Evolutionary conservation across 2,113 vertebrate genomes (phyloP).

Genomic region (Mesitornis unicolor): DNA sequence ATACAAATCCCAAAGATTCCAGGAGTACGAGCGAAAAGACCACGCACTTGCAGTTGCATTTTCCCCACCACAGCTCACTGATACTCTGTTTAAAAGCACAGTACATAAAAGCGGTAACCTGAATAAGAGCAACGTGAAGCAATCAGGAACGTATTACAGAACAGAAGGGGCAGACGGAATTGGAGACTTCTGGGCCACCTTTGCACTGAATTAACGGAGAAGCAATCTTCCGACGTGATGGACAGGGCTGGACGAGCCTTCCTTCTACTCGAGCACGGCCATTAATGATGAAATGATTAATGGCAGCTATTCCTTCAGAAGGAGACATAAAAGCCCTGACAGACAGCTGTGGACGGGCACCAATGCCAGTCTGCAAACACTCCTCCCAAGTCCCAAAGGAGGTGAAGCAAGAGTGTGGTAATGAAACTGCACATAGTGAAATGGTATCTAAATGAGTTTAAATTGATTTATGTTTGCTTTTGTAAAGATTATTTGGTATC

Average conservation of each 20-base stretch:
- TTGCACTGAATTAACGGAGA: slow-evolving; percentile 23
- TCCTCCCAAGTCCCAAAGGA: slow-evolving; percentile 67
- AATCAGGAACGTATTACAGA: not conserved
- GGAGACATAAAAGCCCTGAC: slow-evolving; percentile 62
- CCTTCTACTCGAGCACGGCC: not conserved
- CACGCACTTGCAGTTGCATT: not conserved
- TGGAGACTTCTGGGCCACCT: slow-evolving; percentile 32
- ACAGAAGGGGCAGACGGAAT: slow-evolving; percentile 16
- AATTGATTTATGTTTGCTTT: slow-evolving; percentile 81
- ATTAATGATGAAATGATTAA: slow-evolving; percentile 74
- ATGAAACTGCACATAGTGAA: slow-evolving; percentile 78
- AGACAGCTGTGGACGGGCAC: slow-evolving; percentile 71
- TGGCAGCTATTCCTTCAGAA: slow-evolving; percentile 58
- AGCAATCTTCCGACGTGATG: not conserved
- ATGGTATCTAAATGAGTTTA: slow-evolving; percentile 83
- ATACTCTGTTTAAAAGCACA: not conserved
- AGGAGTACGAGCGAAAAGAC: not conserved
- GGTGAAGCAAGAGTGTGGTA: slow-evolving; percentile 75
- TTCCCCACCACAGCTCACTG: not conserved
- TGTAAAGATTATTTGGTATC: slow-evolving; percentile 78
- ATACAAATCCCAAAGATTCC: not conserved
- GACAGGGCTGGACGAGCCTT: slow-evolving; percentile 7
- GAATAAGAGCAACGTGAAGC: not conserved
- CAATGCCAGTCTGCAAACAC: slow-evolving; percentile 67
- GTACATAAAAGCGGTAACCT: not conserved